Base-by-base conservation (phyloP, 2,113 vertebrate species). In the Limanda limanda region DNA sequence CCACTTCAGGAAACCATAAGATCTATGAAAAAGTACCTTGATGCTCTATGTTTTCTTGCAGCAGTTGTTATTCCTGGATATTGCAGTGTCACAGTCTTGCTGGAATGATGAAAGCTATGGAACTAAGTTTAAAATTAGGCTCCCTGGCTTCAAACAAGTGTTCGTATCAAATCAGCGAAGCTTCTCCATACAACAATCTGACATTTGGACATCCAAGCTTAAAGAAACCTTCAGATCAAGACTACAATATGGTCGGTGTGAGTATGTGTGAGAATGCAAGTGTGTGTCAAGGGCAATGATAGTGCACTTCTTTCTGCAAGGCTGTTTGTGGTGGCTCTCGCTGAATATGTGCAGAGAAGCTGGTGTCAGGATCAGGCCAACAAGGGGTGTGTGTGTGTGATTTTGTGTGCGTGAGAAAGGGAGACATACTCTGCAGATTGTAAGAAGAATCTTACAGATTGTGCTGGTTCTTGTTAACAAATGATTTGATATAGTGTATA, bases 311-410 rank as follows among this genome's bases (percentile, higher is more conserved):
- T 63, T 45, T 13, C 59, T 59, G 40, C 15, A 48, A 18, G 42
- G 74, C 58, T 58, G 66, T 54, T 62, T 82, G 51, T 54, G 54
- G 61, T 81, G 48, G 27, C 60, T 65, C 61, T 71, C 0, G 25
- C 62, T 69, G 40, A 66, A 6, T 55, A 51, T 70, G 24, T 21
- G 17, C 56, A 73, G 68, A 73, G 68, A 68, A 45, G 58, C 40
- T 68, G 59, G 25, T 69, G 79, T 76, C 27, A 78, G 76, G 68
- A 73, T 60, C 58, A 82, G 56, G 21, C 35, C 25, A 35, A 27
- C 51, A 37, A 37, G 35, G 35, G 9, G 1, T 66, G n/a, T 66
- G 6, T 70, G 12, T 63, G 27, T 45, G 52, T 56, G 37, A 63
- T 21, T 25, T 23, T 25, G 55, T 6, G 27, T 31, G 27, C 1